Conservation (phyloP, 1,140 invertebrate species). For the Rhynchophorus ferrugineus region DNA sequence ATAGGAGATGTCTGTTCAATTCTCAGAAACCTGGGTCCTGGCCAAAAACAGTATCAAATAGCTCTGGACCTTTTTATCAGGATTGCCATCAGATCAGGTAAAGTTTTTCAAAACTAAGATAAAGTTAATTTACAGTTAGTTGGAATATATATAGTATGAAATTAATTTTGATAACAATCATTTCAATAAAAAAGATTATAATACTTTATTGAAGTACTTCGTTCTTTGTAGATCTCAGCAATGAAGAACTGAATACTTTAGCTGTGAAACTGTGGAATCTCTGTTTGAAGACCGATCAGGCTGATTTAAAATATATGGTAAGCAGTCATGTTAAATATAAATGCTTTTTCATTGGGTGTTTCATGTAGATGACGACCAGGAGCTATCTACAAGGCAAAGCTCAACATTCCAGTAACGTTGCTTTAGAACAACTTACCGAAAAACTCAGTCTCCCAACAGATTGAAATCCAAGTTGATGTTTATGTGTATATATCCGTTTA, state of each 20-base stretch:
- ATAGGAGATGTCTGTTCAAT: slow-evolving; percentile 70
- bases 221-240: slow-evolving; percentile 48
- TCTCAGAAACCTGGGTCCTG: slow-evolving; percentile 59
- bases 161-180: too few species aligned
- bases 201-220: background rate
- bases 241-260: slow-evolving; percentile 52
- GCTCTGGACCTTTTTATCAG: slow-evolving; percentile 67
- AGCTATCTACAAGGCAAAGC: slow-evolving; percentile 20
- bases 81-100: slow-evolving; percentile 54
- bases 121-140: too few species aligned
- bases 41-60: slow-evolving; percentile 57
- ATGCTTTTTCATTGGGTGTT: too few species aligned
- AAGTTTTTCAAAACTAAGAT: too few species aligned
- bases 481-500: too few species aligned
- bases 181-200: background rate
- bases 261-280: slow-evolving; percentile 74
- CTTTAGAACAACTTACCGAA: too few species aligned
- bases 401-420: too few species aligned
- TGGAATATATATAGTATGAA: too few species aligned
- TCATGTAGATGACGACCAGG: too few species aligned
- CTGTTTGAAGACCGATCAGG: slow-evolving; percentile 52
- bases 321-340: slow-evolving; percentile 13
- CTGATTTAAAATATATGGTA: slow-evolving; percentile 45
- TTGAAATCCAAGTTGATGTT: too few species aligned
- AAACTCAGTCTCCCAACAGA: too few species aligned